These are phyloP conservation scores for Drosophila rhopaloa DNA, from an alignment of 1,140 invertebrate species.

Conservation along the genomic window DNA sequence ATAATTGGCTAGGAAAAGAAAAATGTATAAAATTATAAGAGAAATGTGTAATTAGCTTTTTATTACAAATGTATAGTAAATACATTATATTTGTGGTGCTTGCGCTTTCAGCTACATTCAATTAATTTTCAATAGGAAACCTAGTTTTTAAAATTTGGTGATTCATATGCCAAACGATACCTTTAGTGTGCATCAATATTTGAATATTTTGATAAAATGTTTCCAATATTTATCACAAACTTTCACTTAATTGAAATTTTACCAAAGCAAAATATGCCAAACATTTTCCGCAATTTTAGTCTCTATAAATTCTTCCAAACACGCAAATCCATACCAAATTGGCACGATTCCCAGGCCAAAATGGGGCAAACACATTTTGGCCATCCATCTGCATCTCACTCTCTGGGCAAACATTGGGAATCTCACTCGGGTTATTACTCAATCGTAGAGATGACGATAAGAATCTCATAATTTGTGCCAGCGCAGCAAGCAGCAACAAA, in stretches of 20 bases:
- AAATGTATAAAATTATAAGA: no score
- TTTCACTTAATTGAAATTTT: background rate
- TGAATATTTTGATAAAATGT: conserved; percentile 3
- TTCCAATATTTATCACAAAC: background rate
- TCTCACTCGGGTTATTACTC: conserved; percentile 36
- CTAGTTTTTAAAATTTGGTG: background rate
- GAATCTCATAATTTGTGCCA: conserved; percentile 69
- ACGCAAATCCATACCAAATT: conserved; percentile 6
- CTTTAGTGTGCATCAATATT: background rate
- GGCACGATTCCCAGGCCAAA: conserved; percentile 28
- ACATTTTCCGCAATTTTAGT: conserved; percentile 4
- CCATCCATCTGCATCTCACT: conserved; percentile 6
- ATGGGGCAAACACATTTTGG: conserved; percentile 11
- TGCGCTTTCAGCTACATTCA: no score
- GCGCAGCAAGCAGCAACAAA: conserved; percentile 39
- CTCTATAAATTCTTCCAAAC: background rate
- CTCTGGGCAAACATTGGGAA: conserved; percentile 15
- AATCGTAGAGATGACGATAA: conserved; percentile 45
- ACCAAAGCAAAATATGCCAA: background rate
- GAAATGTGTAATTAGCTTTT: no score
- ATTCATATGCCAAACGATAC: background rate
- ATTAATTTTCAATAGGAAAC: background rate
- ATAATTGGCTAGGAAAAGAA: no score
- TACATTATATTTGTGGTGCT: no score
- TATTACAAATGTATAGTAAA: no score